Percentiles rank a stretch among this genome's conserved stretches.
Evolutionary conservation across 2,113 vertebrate species (phyloP).

Genomic region (Lagopus muta): DNA sequence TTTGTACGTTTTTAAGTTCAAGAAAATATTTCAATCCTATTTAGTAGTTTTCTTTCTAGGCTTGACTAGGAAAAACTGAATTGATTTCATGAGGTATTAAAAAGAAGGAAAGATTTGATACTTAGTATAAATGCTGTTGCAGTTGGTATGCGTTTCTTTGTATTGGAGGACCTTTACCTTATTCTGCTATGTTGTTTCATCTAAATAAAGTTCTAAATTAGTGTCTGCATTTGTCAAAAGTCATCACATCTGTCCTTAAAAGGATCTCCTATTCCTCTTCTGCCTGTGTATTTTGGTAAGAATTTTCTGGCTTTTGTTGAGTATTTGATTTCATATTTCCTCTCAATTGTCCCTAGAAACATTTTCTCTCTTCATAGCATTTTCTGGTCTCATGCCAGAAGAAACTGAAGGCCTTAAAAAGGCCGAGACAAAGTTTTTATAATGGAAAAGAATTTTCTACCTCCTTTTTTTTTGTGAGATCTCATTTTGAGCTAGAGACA

Average conservation of each 20-base stretch:
- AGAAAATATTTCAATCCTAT: not conserved
- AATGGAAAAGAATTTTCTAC: slow-evolving; percentile 2
- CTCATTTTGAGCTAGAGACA: slow-evolving; percentile 10
- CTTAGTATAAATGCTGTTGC: not conserved
- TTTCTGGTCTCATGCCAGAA: slow-evolving; percentile 1
- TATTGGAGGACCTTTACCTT: not conserved
- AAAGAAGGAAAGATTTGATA: not conserved
- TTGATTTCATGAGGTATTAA: not conserved
- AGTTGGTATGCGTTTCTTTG: not conserved
- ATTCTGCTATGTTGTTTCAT: not conserved
- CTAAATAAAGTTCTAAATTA: not conserved
- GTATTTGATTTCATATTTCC: not conserved
- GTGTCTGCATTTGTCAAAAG: not conserved
- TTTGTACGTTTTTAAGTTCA: not conserved
- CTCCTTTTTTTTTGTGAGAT: not conserved
- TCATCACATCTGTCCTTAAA: not conserved
- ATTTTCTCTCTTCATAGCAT: not conserved
- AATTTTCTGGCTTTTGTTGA: not conserved
- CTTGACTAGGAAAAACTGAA: not conserved
- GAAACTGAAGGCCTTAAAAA: slow-evolving; percentile 8
- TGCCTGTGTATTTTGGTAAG: not conserved
- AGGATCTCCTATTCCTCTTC: not conserved
- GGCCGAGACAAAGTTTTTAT: not conserved
- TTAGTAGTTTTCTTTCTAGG: not conserved
- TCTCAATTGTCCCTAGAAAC: not conserved